Conservation (phyloP, 2,113 vertebrate genomes). For the Rhombomys opimus region DNA sequence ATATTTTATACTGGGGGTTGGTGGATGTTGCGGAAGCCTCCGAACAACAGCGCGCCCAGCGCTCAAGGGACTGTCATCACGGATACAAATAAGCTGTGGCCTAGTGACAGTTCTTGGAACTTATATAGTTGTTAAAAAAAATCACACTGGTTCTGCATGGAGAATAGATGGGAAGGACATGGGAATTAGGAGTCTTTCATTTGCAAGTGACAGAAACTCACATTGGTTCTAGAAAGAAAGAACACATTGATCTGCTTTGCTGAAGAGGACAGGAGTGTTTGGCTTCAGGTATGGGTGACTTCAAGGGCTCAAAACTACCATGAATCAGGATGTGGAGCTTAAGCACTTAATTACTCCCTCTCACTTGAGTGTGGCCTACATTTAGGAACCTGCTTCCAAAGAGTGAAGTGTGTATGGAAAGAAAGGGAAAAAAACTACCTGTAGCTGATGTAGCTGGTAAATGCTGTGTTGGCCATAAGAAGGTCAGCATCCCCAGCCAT, state of each 20-base stretch:
- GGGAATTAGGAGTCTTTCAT: not conserved
- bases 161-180: not conserved
- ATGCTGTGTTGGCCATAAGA: not conserved
- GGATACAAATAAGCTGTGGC: constrained; percentile 21
- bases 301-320: not conserved
- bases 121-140: not conserved
- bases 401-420: not conserved
- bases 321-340: not conserved
- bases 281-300: not conserved
- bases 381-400: constrained; percentile 15
- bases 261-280: not conserved
- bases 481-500: not conserved
- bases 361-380: not conserved
- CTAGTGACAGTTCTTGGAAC: constrained; percentile 1
- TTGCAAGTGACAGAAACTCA: constrained; percentile 20
- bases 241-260: not conserved
- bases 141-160: not conserved
- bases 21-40: not conserved
- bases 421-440: not conserved
- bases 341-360: not conserved
- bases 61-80: not conserved
- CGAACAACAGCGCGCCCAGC: not conserved
- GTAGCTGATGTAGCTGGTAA: not conserved
- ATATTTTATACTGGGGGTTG: constrained; percentile 29
- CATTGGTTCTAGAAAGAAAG: not conserved